phyloP scores from a whole-genome alignment of 2,888 invertebrate species.

The Nipponacmea schrenckii region DNA sequence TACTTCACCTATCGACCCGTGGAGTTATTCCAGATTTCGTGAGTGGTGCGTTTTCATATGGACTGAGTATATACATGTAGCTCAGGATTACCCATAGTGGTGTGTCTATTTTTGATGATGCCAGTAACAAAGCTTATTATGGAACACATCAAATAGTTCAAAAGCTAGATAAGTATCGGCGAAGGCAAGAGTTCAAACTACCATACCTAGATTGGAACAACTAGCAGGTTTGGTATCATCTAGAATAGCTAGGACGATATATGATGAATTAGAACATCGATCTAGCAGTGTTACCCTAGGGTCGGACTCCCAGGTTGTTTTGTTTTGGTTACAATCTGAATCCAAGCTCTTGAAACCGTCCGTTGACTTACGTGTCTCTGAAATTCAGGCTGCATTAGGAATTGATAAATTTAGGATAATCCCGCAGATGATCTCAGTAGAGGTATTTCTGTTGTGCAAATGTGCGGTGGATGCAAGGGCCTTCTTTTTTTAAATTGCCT shows the following conservation, averaged over 20 bases:
- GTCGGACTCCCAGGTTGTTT: no score
- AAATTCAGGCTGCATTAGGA: background rate
- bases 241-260: conserved; percentile 13
- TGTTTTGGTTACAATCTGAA: no score
- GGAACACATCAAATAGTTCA: background rate
- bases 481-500: conserved; percentile 11
- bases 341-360: no score
- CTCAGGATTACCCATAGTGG: background rate
- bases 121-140: conserved; percentile 6
- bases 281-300: no score
- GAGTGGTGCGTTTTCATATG: no score
- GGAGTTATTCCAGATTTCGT: no score
- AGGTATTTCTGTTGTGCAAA: conserved; percentile 12
- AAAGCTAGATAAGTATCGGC: background rate
- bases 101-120: background rate
- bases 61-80: no score
- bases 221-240: conserved; percentile 16
- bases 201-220: conserved; percentile 16
- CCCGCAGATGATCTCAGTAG: conserved; percentile 21
- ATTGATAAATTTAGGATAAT: conserved; percentile 7
- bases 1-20: no score
- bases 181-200: conserved; percentile 18
- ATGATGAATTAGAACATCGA: no score
- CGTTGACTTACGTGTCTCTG: no score
- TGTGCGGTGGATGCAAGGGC: conserved; percentile 10